A percentile compares a stretch with the other conserved stretches of the same genome.
Evolutionary conservation across 2,113 vertebrate species (phyloP).

Genomic region (Amia ocellicauda): DNA sequence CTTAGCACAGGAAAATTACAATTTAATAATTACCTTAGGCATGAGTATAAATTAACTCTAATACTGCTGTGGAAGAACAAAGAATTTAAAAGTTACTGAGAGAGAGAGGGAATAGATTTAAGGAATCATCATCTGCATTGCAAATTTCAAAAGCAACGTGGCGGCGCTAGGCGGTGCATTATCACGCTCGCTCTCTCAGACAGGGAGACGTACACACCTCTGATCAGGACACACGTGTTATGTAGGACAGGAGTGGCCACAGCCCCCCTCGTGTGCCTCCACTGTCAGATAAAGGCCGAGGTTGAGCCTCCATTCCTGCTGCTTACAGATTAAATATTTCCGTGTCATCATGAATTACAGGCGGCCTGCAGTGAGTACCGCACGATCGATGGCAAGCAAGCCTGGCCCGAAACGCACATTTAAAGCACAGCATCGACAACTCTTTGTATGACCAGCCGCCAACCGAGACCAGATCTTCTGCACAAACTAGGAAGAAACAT

Average conservation of each 20-base stretch:
- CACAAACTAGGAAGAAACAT: too few species aligned
- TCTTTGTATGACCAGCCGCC: too few species aligned
- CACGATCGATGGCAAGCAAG: too few species aligned
- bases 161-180: not conserved
- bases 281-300: not conserved
- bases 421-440: not conserved
- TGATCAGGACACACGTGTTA: not conserved
- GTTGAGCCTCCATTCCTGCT: not conserved
- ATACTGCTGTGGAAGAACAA: slow-evolving; percentile 10
- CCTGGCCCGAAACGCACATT: not conserved
- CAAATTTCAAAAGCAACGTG: slow-evolving; percentile 1
- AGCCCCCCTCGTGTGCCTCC: not conserved
- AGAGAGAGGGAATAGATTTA: not conserved
- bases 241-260: not conserved
- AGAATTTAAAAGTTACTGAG: not conserved
- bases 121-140: slow-evolving; percentile 2
- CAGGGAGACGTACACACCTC: not conserved
- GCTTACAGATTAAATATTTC: not conserved
- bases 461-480: too few species aligned
- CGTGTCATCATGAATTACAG: not conserved
- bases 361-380: not conserved
- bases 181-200: not conserved
- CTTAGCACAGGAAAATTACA: slow-evolving; percentile 14
- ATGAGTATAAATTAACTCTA: slow-evolving; percentile 5
- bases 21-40: slow-evolving; percentile 16